Evolutionary conservation across 1,140 invertebrate genomes (phyloP), one percentile per base, ranked within the genome.

Genomic region (Tenebrio molitor): DNA sequence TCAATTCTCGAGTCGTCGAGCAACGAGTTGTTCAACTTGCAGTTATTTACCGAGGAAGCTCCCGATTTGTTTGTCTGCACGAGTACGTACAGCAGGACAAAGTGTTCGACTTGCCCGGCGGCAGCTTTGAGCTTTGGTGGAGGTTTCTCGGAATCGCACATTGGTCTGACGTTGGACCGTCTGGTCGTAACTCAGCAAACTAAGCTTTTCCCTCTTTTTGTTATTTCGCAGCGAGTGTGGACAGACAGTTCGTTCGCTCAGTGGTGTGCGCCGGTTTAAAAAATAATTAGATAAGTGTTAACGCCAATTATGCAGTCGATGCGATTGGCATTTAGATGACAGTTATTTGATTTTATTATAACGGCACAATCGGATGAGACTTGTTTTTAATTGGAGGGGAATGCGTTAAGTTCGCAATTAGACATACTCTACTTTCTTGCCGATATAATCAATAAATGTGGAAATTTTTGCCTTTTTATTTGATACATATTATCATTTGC

Each of bases 1-100:
- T 78, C 75, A 78, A 77, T 78, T 78, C 39, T 58, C 53, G 36
- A 29, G 21, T 29, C 50, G 50, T n/a, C 21, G 44, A 10, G 44
- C 44, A 10, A 12, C 50, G 50, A 58, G 50, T 58, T 58, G 50
- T 58, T 58, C 50, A 58, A 58, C 50, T 58, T 58, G 50, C 50
- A 29, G n/a, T 15, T 58, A 33, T 29, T 29, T 25, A 6, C 12
- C 50, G 50, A 58, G 50, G 50, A 58, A 58, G 50, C 50, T 58
- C 50, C 50, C 29, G 50, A 58, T 58, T 58, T 58, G 50, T 58
- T 58, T 58, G 50, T 58, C 50, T 58, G 23, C 50, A 58, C n/a
- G 23, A 58, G 23, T 15, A 15, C 15, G 21, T 21, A 50, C 3
- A 44, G 16, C 12, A 25, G 42, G 46, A 58, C 50, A 25, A 58